Conservation (phyloP, 1,140 invertebrate genomes). For the Panagrolaimus sp. region DNA sequence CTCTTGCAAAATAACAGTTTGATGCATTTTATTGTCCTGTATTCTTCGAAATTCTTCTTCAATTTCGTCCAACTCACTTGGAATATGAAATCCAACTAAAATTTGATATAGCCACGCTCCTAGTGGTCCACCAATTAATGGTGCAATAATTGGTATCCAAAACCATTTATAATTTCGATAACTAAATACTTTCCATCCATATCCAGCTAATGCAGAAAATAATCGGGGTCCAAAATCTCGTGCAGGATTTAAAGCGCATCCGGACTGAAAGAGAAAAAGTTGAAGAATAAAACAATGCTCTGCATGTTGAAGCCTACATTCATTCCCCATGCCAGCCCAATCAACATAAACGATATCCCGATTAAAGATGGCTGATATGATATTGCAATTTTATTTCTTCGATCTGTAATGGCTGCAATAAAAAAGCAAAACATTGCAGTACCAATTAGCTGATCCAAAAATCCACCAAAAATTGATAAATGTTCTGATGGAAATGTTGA, state of each 20-base stretch:
- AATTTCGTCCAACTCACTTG: slow-evolving; percentile 35
- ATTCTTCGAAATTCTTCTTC: slow-evolving; percentile 7
- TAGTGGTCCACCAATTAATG: slow-evolving; percentile 62
- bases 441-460: slow-evolving; percentile 65
- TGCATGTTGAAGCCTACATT: too few species aligned
- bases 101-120: slow-evolving; percentile 62
- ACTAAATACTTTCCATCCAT: slow-evolving; percentile 60
- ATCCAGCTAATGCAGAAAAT: slow-evolving; percentile 63
- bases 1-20: slow-evolving; percentile 3
- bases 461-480: slow-evolving; percentile 58
- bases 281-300: too few species aligned
- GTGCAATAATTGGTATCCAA: slow-evolving; percentile 64
- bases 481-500: slow-evolving; percentile 63
- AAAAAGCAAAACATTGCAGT: slow-evolving; percentile 63
- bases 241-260: slow-evolving; percentile 65
- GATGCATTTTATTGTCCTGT: not conserved
- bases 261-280: not conserved
- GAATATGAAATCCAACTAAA: slow-evolving; percentile 65
- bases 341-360: slow-evolving; percentile 62
- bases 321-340: slow-evolving; percentile 62
- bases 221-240: slow-evolving; percentile 65
- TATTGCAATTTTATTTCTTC: slow-evolving; percentile 61
- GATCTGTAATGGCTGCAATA: slow-evolving; percentile 64
- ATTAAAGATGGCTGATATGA: slow-evolving; percentile 60
- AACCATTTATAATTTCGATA: slow-evolving; percentile 61